Base-by-base conservation (phyloP, 2,888 invertebrate genomes). In the Villa cingulata region DNA sequence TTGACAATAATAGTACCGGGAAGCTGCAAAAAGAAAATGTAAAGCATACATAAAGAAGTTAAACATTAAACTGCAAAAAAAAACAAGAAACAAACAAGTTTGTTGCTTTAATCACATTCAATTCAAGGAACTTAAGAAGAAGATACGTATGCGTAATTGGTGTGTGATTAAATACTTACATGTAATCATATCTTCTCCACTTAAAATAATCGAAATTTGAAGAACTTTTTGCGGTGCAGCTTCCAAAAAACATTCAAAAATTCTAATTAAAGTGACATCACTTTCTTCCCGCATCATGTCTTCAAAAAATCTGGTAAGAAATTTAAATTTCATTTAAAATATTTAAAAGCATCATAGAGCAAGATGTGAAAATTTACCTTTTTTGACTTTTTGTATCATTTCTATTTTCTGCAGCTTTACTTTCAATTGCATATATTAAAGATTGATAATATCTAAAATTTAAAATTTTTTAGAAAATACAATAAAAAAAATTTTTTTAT, bases 181-280 rank as follows among this genome's bases (percentile, higher is more conserved):
- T 54, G 73, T 73, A 51, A 77, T 71, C 9, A 70, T 62, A 34
- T 71, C 73, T 38, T 76, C 67, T 47, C 76, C 74, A 32, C 72
- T 69, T 43, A 86, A 68, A 57, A 86, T 73, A 55, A 86, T 75
- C 29, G 80, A 77, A 32, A 83, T 72, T 65, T 86, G 85, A 51
- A 86, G 65, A 43, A 85, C 81, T 62, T 84, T 83, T 62, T 86
- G 86, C 1, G 86, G 86, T 0, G 86, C 86, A 0, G 86, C 81
- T 66, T 86, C 86, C 40, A 86, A 66, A 63, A 86, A 86, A 64
- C 86, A 85, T 64, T 87, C 86, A 59, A 86, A 78, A 39, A 86
- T 79, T 57, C 85, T 69, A 50, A 87, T 69, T 48, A 87, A 68
- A 1, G 86, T 83, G 1, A 85, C 83, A 64, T 86, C 86, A 1